Evolutionary conservation across 1,140 invertebrate species (phyloP).

Genomic region (Cyclargus thomasi): DNA sequence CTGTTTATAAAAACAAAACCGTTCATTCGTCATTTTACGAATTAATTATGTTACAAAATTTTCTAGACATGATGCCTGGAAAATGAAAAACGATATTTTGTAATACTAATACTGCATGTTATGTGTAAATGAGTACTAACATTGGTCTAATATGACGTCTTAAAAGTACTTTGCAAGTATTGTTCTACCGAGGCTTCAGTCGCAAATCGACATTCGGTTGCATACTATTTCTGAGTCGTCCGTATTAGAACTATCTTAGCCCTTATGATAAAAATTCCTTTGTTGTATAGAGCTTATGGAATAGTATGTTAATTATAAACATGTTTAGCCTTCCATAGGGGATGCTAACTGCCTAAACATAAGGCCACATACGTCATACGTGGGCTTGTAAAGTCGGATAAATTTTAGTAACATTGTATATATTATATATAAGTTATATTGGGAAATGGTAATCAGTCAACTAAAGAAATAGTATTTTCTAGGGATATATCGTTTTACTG

Average conservation of each 20-base stretch:
- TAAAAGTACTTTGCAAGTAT: too few species aligned
- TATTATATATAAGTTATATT: neutral
- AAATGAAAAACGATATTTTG: neutral
- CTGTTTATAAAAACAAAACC: neutral
- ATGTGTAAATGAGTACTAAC: neutral
- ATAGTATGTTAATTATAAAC: neutral
- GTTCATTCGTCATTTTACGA: neutral
- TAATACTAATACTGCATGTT: neutral
- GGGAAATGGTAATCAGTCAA: neutral
- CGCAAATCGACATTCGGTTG: too few species aligned
- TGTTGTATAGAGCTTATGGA: neutral
- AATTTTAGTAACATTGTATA: constrained; percentile 1
- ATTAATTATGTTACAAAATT: neutral
- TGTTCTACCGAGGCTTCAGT: too few species aligned
- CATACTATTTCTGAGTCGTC: too few species aligned
- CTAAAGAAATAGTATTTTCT: neutral
- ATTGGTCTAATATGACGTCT: neutral
- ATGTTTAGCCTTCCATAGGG: constrained; percentile 7
- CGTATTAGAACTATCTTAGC: neutral
- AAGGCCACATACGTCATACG: neutral
- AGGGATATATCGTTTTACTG: too few species aligned
- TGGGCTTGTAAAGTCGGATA: neutral
- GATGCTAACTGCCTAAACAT: constrained; percentile 6
- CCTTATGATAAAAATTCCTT: neutral
- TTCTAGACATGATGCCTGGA: neutral